Evolutionary conservation across 2,113 vertebrate species (phyloP).

Genomic region (Nasalis larvatus): DNA sequence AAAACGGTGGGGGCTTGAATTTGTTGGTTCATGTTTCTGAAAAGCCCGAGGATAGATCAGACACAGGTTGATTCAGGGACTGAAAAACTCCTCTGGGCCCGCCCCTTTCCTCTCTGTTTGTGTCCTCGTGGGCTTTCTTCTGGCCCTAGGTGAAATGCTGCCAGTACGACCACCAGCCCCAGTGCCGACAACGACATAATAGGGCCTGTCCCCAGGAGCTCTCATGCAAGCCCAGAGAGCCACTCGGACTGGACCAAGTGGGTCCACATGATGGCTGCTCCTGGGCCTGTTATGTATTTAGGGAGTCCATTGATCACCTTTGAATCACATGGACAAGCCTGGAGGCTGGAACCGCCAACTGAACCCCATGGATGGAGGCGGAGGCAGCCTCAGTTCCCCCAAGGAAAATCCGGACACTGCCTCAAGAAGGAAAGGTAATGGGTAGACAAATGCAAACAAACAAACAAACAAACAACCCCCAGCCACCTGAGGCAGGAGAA

Average conservation of each 20-base stretch:
- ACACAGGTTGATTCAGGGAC: background rate
- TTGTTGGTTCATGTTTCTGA: background rate
- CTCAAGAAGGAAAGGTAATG: background rate
- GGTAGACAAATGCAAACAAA: background rate
- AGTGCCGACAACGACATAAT: background rate
- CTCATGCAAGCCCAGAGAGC: background rate
- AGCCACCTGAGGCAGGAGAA: no score
- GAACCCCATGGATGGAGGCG: background rate
- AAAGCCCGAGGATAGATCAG: background rate
- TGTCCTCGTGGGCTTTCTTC: background rate
- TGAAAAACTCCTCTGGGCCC: background rate
- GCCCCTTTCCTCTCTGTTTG: background rate
- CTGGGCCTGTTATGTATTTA: background rate
- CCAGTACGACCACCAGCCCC: background rate
- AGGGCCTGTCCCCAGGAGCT: background rate
- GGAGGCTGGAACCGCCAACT: background rate
- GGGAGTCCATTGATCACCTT: background rate
- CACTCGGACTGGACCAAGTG: rapidly evolving
- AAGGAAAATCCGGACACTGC: background rate
- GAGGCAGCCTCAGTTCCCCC: background rate
- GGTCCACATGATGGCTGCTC: background rate
- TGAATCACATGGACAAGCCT: background rate
- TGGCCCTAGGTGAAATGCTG: no score
- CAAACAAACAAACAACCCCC: no score
- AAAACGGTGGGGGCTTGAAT: background rate